A percentile compares a stretch with the other conserved stretches of the same genome.
phyloP scores from a whole-genome alignment of 2,888 invertebrate species.

The Diaprepes abbreviatus region DNA sequence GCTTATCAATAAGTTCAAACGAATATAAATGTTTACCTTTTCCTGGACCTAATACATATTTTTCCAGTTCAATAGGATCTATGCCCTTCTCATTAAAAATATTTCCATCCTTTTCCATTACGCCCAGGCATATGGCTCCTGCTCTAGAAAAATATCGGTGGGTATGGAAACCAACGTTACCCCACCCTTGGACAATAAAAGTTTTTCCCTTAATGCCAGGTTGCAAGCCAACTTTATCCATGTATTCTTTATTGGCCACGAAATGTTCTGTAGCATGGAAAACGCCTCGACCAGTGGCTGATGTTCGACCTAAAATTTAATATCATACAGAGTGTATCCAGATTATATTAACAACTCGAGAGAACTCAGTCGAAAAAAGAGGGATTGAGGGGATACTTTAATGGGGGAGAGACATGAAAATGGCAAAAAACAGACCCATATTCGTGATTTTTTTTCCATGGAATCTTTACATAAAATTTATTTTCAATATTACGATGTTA shows the following conservation, averaged over 20 bases:
- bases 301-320: constrained; percentile 71
- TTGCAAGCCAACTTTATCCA: constrained; percentile 88
- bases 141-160: constrained; percentile 87
- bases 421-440: too few relatives aligned
- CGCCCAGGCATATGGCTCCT: constrained; percentile 91
- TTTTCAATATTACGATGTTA: too few relatives aligned
- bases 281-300: constrained; percentile 96
- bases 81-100: constrained; percentile 92
- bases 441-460: too few relatives aligned
- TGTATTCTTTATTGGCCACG: constrained; percentile 92
- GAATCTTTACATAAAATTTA: too few relatives aligned
- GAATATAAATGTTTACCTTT: too few relatives aligned
- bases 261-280: constrained; percentile 95
- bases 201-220: constrained; percentile 96
- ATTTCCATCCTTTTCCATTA: constrained; percentile 89
- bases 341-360: too few relatives aligned
- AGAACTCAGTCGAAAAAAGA: too few relatives aligned
- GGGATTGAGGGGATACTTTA: too few relatives aligned
- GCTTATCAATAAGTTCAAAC: too few relatives aligned
- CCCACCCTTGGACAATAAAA: constrained; percentile 94
- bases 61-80: constrained; percentile 85
- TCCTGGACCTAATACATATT: constrained; percentile 82
- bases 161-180: constrained; percentile 82
- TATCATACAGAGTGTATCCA: too few relatives aligned
- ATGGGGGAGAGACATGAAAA: too few relatives aligned